Base-by-base conservation (phyloP, 92 coral and sea anemone genomes). In the Nematostella vectensis region DNA sequence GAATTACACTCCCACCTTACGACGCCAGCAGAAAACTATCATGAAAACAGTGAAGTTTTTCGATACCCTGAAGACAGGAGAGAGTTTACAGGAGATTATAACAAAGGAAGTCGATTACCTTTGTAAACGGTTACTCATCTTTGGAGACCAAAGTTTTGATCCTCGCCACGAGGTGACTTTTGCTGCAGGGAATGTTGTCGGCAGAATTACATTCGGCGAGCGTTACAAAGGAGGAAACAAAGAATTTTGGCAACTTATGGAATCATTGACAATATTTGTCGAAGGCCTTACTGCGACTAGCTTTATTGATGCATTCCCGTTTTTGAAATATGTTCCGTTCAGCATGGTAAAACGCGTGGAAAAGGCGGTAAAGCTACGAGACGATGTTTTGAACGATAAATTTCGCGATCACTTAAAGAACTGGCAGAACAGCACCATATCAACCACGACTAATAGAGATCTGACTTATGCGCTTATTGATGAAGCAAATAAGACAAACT, bases 251-350 rank as follows among this genome's bases (percentile, higher is more conserved):
- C 57, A 60, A 4, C 55, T 88, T 9, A 54, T 75, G 31, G 58
- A 83, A 28, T 67, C 73, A 4, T 53, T 76, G 11, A 57, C 69
- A 1, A 62, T 72, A 38, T 83, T 88, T 33, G 63, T 61, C 21
- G 69, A 71, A 43, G 72, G 83, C n/a, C 80, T 88, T 15, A 33
- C 80, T 8, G 88, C 96, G 1, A 79, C 88, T 36, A 81, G 74
- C 57, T 56, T 79, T n/a, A 65, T 88, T 11, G 96, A 88, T 28
- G 68, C 87, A n/a, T 83, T 83, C 25, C 96, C 96, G 1, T 27
- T 85, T 36, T 38, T 88, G 4, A 58, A 83, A 18, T 65, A 65
- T n/a, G 25, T 88, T 18, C 88, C 91, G n/a, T 54, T 77, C 38
- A 54, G 63, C 18, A 51, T 80, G 29, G 68, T 88, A 9, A 47